phyloP scores from a whole-genome alignment of 53 echinoderm and acorn worm species.

The Luidia sarsii region DNA sequence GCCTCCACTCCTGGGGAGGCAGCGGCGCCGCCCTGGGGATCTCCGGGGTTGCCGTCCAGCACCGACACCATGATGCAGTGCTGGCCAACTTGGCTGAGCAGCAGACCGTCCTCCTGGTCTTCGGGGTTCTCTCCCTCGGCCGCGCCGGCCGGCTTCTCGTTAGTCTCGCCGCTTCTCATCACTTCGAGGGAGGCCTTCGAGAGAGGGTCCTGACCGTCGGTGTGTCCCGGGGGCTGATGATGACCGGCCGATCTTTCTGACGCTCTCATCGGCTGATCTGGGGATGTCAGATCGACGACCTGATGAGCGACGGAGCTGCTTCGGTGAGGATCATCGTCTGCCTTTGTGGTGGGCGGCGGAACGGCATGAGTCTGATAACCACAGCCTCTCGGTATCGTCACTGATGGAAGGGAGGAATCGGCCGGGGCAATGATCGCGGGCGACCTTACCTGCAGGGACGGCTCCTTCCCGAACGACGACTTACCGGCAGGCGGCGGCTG shows the following conservation, averaged over 20 bases:
- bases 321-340: not conserved
- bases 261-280: not conserved
- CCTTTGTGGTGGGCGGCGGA: not conserved
- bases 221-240: not conserved
- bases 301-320: not conserved
- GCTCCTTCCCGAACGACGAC: not conserved
- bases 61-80: slow-evolving; percentile 65
- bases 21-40: too few relatives aligned
- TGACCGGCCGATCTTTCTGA: not conserved
- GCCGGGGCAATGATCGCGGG: not conserved
- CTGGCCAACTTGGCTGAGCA: slow-evolving; percentile 52
- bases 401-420: not conserved
- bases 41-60: slow-evolving; percentile 13
- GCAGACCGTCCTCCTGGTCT: slow-evolving; percentile 20
- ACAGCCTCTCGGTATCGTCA: not conserved
- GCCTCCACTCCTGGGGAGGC: too few relatives aligned
- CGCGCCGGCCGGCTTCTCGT: not conserved
- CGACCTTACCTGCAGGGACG: not conserved
- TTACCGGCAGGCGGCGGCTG: not conserved
- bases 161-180: not conserved
- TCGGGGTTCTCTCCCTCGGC: not conserved
- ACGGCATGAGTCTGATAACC: too few relatives aligned
- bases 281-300: slow-evolving; percentile 25
- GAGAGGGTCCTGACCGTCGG: not conserved
- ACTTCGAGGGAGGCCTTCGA: not conserved